These are phyloP conservation scores for Scaptomyza caliginosa DNA, from an alignment of 2,888 invertebrate species.

Conservation along the genomic window DNA sequence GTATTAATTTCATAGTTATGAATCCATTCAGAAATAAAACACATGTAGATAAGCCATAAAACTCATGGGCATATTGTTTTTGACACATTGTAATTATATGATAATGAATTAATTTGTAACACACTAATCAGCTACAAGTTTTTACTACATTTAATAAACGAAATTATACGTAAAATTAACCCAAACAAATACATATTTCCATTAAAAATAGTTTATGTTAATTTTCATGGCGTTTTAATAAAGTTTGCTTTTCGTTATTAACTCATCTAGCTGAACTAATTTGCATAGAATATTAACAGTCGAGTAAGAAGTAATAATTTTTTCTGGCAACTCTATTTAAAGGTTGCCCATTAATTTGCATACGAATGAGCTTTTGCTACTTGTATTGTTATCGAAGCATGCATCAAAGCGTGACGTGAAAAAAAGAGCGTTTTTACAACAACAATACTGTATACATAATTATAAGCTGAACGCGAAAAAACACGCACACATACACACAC, in stretches of 20 bases:
- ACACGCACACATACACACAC: no score
- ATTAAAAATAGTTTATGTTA: not conserved
- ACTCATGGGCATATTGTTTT: not conserved
- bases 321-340: constrained; percentile 1
- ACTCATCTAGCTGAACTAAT: constrained; percentile 9
- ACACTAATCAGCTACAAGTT: no score
- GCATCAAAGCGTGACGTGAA: constrained; percentile 45
- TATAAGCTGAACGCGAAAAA: not conserved
- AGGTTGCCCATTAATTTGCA: constrained; percentile 14
- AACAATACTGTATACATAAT: constrained; percentile 17
- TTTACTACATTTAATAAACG: no score
- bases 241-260: not conserved
- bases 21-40: not conserved
- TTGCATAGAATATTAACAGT: constrained; percentile 1
- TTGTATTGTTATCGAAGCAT: constrained; percentile 19
- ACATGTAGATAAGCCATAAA: constrained; percentile 24
- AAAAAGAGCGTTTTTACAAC: not conserved
- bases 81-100: no score
- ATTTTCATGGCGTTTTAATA: not conserved
- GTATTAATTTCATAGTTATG: not conserved
- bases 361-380: constrained; percentile 7
- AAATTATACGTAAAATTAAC: no score
- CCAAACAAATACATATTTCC: no score
- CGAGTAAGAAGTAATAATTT: not conserved
- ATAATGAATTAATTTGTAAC: constrained; percentile 22